phyloP scores from a whole-genome alignment of 2,797 vertebrate species.

The Micropoecilia bifurca region DNA sequence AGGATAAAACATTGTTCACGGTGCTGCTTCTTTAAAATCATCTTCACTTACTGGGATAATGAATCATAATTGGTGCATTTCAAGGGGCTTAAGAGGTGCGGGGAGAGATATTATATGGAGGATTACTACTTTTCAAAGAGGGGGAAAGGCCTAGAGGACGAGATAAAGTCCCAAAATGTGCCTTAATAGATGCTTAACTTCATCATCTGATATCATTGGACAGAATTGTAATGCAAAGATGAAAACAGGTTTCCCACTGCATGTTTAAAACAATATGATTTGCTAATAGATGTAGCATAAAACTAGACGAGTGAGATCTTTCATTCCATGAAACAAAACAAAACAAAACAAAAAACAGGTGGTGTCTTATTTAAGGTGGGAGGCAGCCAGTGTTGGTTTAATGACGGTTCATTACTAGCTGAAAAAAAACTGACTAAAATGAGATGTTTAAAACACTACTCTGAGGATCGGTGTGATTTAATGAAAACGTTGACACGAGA shows the following conservation, averaged over 20 bases:
- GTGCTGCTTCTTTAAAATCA: slow-evolving; percentile 64
- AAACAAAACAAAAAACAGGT: not conserved
- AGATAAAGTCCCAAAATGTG: slow-evolving; percentile 66
- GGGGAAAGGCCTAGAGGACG: slow-evolving; percentile 48
- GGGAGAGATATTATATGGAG: slow-evolving; percentile 65
- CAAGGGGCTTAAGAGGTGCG: slow-evolving; percentile 65
- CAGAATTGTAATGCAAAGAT: slow-evolving; percentile 38
- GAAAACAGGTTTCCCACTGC: slow-evolving; percentile 31
- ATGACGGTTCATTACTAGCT: not conserved
- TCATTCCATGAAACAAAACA: not conserved
- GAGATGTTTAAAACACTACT: not conserved
- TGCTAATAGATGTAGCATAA: not conserved
- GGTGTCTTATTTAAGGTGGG: not conserved
- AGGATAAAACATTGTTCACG: slow-evolving; percentile 55
- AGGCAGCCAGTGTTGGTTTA: not conserved
- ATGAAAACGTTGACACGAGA: not conserved
- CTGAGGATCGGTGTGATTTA: not conserved
- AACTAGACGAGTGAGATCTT: not conserved
- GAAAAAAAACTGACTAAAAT: not conserved
- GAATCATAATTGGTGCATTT: slow-evolving; percentile 75
- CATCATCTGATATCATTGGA: slow-evolving; percentile 48
- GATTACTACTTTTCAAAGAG: slow-evolving; percentile 71
- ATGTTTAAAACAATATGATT: slow-evolving; percentile 3
- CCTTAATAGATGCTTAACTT: slow-evolving; percentile 66
- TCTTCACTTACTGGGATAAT: slow-evolving; percentile 70